These are phyloP conservation scores for Apantesis nais DNA, from an alignment of 2,888 invertebrate genomes.

Conservation along the genomic window DNA sequence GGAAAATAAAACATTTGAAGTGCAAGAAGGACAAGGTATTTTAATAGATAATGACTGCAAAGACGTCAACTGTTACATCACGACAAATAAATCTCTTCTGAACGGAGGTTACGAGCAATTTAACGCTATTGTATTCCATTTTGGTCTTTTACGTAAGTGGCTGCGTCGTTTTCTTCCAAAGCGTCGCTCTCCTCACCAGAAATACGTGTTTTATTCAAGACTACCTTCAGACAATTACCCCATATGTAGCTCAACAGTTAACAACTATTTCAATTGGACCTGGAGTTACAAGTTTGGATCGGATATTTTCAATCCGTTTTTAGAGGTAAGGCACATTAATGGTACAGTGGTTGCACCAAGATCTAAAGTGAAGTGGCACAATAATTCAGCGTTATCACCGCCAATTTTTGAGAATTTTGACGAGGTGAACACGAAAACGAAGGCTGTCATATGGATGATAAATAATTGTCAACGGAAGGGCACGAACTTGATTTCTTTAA, in stretches of 20 bases:
- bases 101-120: slow-evolving; percentile 60
- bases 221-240: slow-evolving; percentile 60
- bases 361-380: slow-evolving; percentile 53
- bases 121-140: slow-evolving; percentile 69
- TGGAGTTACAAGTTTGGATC: slow-evolving; percentile 77
- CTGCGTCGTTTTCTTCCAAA: slow-evolving; percentile 50
- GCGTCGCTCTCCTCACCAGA: slow-evolving; percentile 60
- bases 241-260: slow-evolving; percentile 59
- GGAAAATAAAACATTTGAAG: slow-evolving; percentile 16
- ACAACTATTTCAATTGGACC: slow-evolving; percentile 77
- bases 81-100: slow-evolving; percentile 58
- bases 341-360: slow-evolving; percentile 63
- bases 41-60: slow-evolving; percentile 63
- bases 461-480: slow-evolving; percentile 51
- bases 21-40: slow-evolving; percentile 53
- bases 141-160: slow-evolving; percentile 51
- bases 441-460: slow-evolving; percentile 55
- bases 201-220: slow-evolving; percentile 70
- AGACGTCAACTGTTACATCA: slow-evolving; percentile 67
- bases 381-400: slow-evolving; percentile 12
- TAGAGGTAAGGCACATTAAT: slow-evolving; percentile 63
- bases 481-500: background rate
- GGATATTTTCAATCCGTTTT: slow-evolving; percentile 70
- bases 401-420: slow-evolving; percentile 9
- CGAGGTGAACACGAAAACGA: slow-evolving; percentile 42